Conservation (phyloP, 2,113 vertebrate species). For the Otolemur garnettii region DNA sequence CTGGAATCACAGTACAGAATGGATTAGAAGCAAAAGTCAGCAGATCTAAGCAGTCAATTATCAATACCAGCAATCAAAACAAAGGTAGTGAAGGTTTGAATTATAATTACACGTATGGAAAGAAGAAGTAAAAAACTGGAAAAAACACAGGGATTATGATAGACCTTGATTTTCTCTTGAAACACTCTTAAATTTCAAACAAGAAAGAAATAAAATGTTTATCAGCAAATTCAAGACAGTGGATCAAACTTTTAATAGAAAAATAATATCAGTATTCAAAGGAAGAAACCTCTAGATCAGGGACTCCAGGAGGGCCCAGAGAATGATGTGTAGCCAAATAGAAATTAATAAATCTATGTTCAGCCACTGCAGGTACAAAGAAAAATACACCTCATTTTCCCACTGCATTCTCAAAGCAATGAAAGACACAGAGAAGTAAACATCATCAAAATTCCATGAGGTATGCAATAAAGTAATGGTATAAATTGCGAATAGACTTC, state of each 20-base stretch:
- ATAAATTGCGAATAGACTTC: constrained; percentile 2
- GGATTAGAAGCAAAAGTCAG: background rate
- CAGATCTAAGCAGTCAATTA: background rate
- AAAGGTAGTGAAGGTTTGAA: background rate
- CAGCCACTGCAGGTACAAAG: background rate
- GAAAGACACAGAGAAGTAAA: background rate
- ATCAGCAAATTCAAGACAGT: background rate
- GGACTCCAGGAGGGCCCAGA: background rate
- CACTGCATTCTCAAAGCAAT: background rate
- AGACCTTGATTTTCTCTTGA: background rate
- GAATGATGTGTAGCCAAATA: background rate
- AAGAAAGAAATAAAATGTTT: background rate
- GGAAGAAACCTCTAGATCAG: background rate
- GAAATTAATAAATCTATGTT: background rate
- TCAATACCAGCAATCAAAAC: background rate
- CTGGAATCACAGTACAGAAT: background rate
- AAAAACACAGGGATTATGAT: background rate
- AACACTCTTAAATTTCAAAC: constrained; percentile 18
- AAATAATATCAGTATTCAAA: background rate
- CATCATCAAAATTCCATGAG: constrained; percentile 15
- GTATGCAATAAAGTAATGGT: background rate
- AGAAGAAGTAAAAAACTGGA: background rate
- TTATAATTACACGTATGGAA: background rate
- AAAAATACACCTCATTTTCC: background rate
- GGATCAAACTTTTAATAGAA: background rate